Conservation (phyloP, 2,113 vertebrate genomes). For the Entelurus aequoreus region DNA sequence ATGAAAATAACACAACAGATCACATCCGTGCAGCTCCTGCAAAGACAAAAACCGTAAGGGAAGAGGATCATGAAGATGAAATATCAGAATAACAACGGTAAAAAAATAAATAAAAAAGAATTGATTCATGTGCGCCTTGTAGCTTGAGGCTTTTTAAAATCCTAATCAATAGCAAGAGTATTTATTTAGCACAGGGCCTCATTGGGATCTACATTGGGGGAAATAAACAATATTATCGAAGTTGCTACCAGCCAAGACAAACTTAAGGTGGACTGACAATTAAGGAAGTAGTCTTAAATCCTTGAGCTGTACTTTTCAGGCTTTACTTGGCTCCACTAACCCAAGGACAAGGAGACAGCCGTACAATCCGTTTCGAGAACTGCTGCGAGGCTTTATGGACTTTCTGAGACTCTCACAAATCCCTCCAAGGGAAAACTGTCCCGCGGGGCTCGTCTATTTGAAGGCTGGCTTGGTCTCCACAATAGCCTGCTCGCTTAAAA, state of each 20-base stretch:
- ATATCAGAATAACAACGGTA: slow-evolving; percentile 1
- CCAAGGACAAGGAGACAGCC: slow-evolving; percentile 26
- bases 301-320: no score
- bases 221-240: no score
- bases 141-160: neutral
- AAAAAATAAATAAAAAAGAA: neutral
- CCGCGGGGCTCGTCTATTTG: slow-evolving; percentile 48
- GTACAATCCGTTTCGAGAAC: slow-evolving; percentile 16
- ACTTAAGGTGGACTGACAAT: no score
- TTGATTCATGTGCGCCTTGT: neutral
- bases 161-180: slow-evolving; percentile 1
- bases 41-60: slow-evolving; percentile 6
- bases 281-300: no score
- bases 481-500: slow-evolving; percentile 28
- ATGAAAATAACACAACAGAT: slow-evolving; percentile 89
- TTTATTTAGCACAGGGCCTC: no score
- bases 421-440: slow-evolving; percentile 38
- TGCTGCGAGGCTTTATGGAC: slow-evolving; percentile 26
- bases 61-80: neutral
- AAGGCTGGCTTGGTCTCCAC: slow-evolving; percentile 33
- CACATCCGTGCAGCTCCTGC: slow-evolving; percentile 87
- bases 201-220: no score
- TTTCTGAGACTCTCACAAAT: slow-evolving; percentile 44
- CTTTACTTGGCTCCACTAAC: neutral
- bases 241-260: no score